Evolutionary conservation across 2,113 vertebrate genomes (phyloP), one percentile per base, ranked within the genome.

Genomic region (Abramis brama): DNA sequence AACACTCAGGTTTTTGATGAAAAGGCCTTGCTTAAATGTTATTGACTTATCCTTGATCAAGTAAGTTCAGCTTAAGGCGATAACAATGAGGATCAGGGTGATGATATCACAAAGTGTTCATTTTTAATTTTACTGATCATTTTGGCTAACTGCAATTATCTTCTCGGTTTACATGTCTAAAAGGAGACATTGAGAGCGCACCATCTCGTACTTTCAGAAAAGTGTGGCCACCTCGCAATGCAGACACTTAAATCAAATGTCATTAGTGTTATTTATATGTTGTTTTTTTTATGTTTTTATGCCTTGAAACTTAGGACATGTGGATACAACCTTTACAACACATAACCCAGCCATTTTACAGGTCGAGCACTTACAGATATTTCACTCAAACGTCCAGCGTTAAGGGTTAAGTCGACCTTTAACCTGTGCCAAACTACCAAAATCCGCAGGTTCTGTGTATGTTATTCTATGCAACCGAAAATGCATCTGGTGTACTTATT

Each of bases 401-500:
- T 85, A 85, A 78, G 25, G 83, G 36, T 60, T 30, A 76, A 86
- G 83, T 74, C 70, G 82, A 85, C 90, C 92, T 93, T 92, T 93
- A 89, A 93, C 92, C 89, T 90, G 93, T 95, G 94, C 94, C 95
- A 94, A 94, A 92, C 91, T 91, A 91, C 92, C 92, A 93, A 94
- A 94, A 94, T 93, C 91, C 90, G 92, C 94, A 92, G 90, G 88
- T 92, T 93, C 91, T 92, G 89, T 93, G 91, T 93, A 92, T 95
- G 93, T 94, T 92, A 94, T 93, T 96, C 97, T 98, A 98, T 98
- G 97, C 97, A 98, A 98, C 95, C 94, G 93, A 93, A 89, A 94
- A 92, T 92, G 91, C 90, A 89, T 93, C 91, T 95, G 73, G 52
- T 84, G 89, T 92, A 92, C 89, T 83, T 91, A 89, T 85, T 91